Percentiles rank a stretch among this genome's conserved stretches.
Evolutionary conservation across 2,888 invertebrate species (phyloP).

Genomic region (Erebia epiphron): DNA sequence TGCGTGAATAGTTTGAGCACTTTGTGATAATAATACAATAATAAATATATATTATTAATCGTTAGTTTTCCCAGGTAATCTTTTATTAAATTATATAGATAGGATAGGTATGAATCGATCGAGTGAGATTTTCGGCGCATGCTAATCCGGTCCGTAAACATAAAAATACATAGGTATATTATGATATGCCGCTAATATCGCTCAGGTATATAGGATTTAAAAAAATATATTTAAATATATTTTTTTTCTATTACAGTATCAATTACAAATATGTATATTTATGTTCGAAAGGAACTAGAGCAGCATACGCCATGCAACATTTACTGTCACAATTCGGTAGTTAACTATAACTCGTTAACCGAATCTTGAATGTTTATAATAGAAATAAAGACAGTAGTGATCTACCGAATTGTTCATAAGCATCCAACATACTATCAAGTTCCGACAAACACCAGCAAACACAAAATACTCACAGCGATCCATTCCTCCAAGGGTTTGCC

Average conservation of each 20-base stretch:
- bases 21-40: neutral
- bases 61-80: slow-evolving; percentile 1
- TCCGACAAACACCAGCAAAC: slow-evolving; percentile 13
- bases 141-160: neutral
- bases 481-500: slow-evolving; percentile 92
- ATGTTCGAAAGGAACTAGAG: neutral
- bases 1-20: slow-evolving; percentile 3
- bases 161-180: no score
- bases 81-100: neutral
- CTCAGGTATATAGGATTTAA: no score
- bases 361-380: neutral
- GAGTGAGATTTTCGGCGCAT: neutral
- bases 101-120: neutral
- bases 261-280: neutral
- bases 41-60: neutral
- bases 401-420: slow-evolving; percentile 7
- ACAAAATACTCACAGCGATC: slow-evolving; percentile 87
- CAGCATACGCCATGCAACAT: slow-evolving; percentile 9
- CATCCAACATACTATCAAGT: slow-evolving; percentile 8
- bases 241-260: no score
- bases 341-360: neutral
- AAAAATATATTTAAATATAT: no score
- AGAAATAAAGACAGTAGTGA: neutral
- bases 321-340: slow-evolving; percentile 14
- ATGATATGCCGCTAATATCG: no score